Conservation (phyloP, 53 echinoderm and acorn worm genomes). For the Hippasteria phrygiana region DNA sequence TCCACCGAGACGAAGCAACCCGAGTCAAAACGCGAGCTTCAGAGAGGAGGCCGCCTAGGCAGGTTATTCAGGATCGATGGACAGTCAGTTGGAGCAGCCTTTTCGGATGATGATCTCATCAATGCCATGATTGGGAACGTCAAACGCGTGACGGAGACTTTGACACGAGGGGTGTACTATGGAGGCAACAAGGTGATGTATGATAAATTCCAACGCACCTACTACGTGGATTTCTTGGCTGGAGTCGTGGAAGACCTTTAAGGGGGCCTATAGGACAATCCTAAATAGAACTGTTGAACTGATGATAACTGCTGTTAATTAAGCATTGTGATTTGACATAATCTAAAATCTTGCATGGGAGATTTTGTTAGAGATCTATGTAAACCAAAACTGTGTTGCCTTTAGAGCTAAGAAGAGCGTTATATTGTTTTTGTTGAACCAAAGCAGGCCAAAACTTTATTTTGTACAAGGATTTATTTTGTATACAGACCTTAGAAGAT, state of each 20-base stretch:
- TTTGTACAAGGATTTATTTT: too few relatives aligned
- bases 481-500: too few relatives aligned
- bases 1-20: background rate
- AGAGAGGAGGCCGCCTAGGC: background rate
- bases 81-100: background rate
- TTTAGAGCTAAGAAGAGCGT: background rate
- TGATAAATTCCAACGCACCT: conserved; percentile 7
- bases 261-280: background rate
- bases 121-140: conserved; percentile 19
- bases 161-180: background rate
- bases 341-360: background rate
- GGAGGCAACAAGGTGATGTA: conserved; percentile 3
- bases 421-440: background rate
- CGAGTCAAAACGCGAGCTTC: background rate
- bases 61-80: background rate
- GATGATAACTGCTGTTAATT: background rate
- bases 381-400: too few relatives aligned
- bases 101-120: conserved; percentile 11
- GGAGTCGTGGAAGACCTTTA: background rate
- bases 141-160: conserved; percentile 19
- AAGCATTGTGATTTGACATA: too few relatives aligned
- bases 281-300: background rate
- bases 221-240: conserved; percentile 10
- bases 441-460: background rate
- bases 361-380: background rate